A percentile compares a stretch with the other conserved stretches of the same genome.
Evolutionary conservation across 2,888 invertebrate species (phyloP).

Genomic region (Zaprionus bogoriensis): DNA sequence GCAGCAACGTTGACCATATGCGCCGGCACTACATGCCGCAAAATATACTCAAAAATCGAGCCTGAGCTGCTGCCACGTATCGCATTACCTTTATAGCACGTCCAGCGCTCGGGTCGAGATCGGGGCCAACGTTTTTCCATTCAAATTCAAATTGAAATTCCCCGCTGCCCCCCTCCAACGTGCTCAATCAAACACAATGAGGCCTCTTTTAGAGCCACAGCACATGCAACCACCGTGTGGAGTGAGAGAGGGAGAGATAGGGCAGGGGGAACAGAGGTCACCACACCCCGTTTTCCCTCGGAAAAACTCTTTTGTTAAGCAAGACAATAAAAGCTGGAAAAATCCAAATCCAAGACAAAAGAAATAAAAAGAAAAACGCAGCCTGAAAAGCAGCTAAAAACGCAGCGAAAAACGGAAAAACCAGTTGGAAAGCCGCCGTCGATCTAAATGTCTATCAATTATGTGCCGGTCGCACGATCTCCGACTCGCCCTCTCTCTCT

Average conservation of each 20-base stretch:
- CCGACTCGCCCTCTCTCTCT: background rate
- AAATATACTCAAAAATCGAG: background rate
- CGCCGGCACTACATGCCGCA: constrained; percentile 15
- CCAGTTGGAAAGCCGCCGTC: constrained; percentile 56
- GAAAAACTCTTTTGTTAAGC: constrained; percentile 57
- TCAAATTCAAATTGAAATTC: constrained; percentile 10
- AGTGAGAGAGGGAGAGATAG: background rate
- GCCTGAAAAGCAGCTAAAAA: constrained; percentile 28
- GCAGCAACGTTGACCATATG: constrained; percentile 53
- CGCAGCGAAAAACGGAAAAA: constrained; percentile 34
- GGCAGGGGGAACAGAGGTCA: constrained; percentile 46
- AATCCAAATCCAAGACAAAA: constrained; percentile 55
- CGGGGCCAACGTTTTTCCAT: constrained; percentile 17
- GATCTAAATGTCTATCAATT: constrained; percentile 55
- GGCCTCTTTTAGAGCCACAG: constrained; percentile 40
- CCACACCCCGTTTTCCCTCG: constrained; percentile 36
- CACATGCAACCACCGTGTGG: constrained; percentile 53
- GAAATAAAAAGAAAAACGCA: constrained; percentile 50
- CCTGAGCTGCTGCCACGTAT: constrained; percentile 44
- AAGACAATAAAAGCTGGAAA: constrained; percentile 46
- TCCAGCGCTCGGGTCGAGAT: constrained; percentile 30
- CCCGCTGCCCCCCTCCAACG: too few species aligned
- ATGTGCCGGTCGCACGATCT: constrained; percentile 37
- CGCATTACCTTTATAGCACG: constrained; percentile 62
- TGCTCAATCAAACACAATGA: too few species aligned